Evolutionary conservation across 2,797 vertebrate genomes (phyloP).

Genomic region (Gymnopithys bicolor): DNA sequence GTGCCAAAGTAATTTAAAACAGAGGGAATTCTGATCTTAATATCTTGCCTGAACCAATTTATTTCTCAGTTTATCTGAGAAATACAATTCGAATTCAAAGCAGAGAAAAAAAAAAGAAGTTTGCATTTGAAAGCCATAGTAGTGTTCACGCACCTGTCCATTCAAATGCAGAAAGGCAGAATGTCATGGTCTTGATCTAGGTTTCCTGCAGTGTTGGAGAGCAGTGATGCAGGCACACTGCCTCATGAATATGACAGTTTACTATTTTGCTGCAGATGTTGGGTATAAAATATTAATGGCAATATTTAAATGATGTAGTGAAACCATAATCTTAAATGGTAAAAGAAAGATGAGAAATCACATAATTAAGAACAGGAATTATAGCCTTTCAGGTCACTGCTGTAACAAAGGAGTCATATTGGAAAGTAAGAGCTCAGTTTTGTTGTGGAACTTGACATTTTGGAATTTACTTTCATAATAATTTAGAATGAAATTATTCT

Average conservation of each 20-base stretch:
- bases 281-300: neutral
- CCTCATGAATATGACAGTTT: neutral
- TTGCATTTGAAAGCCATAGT: neutral
- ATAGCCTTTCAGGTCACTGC: neutral
- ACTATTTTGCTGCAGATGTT: neutral
- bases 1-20: conserved; percentile 66
- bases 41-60: conserved; percentile 52
- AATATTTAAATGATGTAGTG: neutral
- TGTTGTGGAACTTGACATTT: neutral
- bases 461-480: neutral
- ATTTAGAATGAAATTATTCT: neutral
- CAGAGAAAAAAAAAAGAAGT: neutral
- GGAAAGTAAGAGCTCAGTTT: neutral
- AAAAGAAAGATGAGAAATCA: neutral
- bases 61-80: conserved; percentile 55
- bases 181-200: neutral
- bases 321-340: neutral
- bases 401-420: neutral
- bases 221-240: neutral
- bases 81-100: conserved; percentile 40
- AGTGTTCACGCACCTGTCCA: neutral
- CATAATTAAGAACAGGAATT: neutral
- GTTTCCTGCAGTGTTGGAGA: neutral
- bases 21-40: conserved; percentile 49
- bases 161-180: neutral